phyloP scores from a whole-genome alignment of 1,140 invertebrate species.

The Apis florea region DNA sequence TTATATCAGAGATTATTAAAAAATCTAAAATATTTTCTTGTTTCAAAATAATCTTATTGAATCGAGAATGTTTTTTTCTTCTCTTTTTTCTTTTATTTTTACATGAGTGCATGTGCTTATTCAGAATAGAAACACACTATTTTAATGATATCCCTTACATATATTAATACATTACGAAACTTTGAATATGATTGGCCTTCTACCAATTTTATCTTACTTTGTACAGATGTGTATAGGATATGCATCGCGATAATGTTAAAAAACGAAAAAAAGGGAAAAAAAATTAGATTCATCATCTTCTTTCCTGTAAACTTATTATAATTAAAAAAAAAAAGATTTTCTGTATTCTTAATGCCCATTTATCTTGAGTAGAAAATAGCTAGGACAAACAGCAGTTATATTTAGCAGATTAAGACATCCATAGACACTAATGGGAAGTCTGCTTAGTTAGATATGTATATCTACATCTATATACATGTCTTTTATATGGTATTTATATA shows the following conservation, averaged over 20 bases:
- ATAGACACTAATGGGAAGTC: conserved; percentile 23
- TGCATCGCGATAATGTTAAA: not conserved
- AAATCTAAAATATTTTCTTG: not conserved
- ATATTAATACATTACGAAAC: conserved; percentile 1
- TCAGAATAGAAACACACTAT: conserved; percentile 1
- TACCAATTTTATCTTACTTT: conserved; percentile 9
- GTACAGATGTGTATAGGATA: not conserved
- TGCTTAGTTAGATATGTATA: conserved; percentile 28
- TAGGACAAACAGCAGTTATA: conserved; percentile 53
- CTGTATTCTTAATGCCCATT: conserved; percentile 37
- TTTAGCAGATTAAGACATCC: conserved; percentile 48
- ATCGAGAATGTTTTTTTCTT: not conserved
- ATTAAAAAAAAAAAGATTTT: conserved; percentile 14
- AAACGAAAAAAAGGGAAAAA: not conserved
- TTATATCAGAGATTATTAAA: not conserved
- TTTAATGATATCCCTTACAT: conserved; percentile 11
- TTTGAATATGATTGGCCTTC: not conserved
- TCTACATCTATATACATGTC: not conserved
- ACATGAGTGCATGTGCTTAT: not conserved
- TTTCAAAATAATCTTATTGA: not conserved
- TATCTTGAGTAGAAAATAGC: conserved; percentile 63
- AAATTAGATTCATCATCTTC: not conserved
- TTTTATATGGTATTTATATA: not conserved
- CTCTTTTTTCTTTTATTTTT: not conserved
- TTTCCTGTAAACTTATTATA: not conserved